Conservation (phyloP, 1,140 invertebrate genomes). For the Bombus superbus region DNA sequence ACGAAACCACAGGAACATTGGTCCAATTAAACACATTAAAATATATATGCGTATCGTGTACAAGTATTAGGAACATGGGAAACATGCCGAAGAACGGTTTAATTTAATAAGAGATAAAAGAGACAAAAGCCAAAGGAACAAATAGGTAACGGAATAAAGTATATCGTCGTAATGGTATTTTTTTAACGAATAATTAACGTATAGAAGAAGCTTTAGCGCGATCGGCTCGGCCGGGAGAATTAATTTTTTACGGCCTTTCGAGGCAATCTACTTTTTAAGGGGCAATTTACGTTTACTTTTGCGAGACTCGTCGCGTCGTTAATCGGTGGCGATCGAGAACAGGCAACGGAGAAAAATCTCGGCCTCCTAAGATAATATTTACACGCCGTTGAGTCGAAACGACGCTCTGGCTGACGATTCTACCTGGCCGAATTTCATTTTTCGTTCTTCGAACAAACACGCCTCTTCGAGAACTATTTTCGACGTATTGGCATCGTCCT, state of each 20-base stretch:
- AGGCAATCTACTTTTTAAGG: not conserved
- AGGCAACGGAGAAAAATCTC: conserved; percentile 20
- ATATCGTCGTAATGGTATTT: not conserved
- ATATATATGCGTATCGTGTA: not conserved
- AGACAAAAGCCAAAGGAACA: too few species aligned
- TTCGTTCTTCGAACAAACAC: conserved; percentile 26
- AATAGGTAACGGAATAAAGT: not conserved
- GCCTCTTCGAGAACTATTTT: conserved; percentile 18
- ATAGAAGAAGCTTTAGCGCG: not conserved
- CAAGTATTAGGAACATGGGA: not conserved
- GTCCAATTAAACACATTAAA: not conserved
- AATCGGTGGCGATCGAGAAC: conserved; percentile 6
- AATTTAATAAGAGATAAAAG: not conserved
- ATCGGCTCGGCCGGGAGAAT: not conserved
- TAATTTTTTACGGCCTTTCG: not conserved
- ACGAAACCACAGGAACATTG: not conserved
- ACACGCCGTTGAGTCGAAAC: conserved; percentile 2
- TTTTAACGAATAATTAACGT: not conserved
- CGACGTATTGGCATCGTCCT: conserved; percentile 2
- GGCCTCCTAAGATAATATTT: conserved; percentile 44
- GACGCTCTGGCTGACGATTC: not conserved
- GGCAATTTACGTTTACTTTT: too few species aligned
- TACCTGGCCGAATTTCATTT: conserved; percentile 47
- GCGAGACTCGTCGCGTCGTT: not conserved
- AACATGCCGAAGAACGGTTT: not conserved